Base-by-base conservation (phyloP, 2,113 vertebrate species). In the Tautogolabrus adspersus region DNA sequence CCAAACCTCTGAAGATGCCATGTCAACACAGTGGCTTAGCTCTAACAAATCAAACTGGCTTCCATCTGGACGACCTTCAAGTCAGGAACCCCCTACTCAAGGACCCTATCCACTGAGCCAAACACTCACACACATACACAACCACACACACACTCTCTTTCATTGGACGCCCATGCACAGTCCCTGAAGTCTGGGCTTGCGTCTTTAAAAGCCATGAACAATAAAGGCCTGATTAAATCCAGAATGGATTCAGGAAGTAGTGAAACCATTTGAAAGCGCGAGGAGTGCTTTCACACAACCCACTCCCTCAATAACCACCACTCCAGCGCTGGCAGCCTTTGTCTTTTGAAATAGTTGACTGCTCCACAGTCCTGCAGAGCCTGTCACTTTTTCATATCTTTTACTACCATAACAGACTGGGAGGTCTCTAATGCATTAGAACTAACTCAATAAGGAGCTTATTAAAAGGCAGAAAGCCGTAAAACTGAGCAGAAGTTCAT, bases 191-290 rank as follows among this genome's bases (percentile, higher is more conserved):
- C 69, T 61, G 23, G 64, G 68, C 64, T 72, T 61, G 60, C 38
- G 19, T 77, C 69, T 83, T 89, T 67, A 82, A 82, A 85, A 58
- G 62, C 61, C 57, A 68, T 57, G 64, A 86, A 84, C 67, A 86
- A 77, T 74, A 55, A 61, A 75, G 1, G 38, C 19, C 47, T 71
- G 77, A 77, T 90, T 87, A 72, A 4, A 46, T 73, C 71, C 67
- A 83, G 72, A 76, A 63, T 81, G 38, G 11, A 72, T 74, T 83
- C 73, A 87, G 47, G 51, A 68, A 78, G 76, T 56, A 82, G 76
- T 68, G 77, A 66, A 83, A 69, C 68, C 16, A 21, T 86, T 76
- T 86, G 62, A 79, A 82, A 74, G 73, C 22, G 49, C 22, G 44
- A 57, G 44, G 65, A 86, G 64, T 55, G 71, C 77, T 81, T 81